Base-by-base conservation (phyloP, 2,888 invertebrate species). In the Phania funesta region DNA sequence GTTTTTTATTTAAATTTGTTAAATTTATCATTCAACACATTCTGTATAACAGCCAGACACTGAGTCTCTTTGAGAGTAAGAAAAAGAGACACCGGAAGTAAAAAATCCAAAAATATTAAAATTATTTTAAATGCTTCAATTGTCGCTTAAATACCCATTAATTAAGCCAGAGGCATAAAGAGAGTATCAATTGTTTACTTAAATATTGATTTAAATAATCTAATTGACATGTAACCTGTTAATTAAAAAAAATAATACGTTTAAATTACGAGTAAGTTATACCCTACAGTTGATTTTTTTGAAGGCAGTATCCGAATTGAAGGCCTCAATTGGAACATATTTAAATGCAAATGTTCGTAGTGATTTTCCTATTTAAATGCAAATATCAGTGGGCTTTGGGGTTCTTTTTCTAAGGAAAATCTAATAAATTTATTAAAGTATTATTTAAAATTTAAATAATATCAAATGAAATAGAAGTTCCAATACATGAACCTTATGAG, bases 61-160 rank as follows among this genome's bases (percentile, higher is more conserved):
- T 29, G 29, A 35, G 60, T 29, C 32, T 56, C 58, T 58, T 9
- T 62, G 70, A 58, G 71, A 41, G 64, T 16, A 38, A 29, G 60
- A 52, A 48, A 18, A 32, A 46, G 68, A 68, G 67, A 68, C 54
- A 77, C 81, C 77, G 81, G 81, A 82, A 74, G 77, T 58, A 74
- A 73, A 82, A 64, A 48, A 9, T 24, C 48, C 62, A 73, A 77
- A 73, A 58, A 74, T 38, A 60, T 76, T 52, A 0, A 65, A 67
- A 48, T 38, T 41, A 18, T 76, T 60, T 67, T 48, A 60, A 58
- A 60, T 68, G 76, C 60, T 41, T 60, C 24, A 24, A 22, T 41
- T 67, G 54, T 41, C 9, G 13, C 8, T n/a, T 26, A 41, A 44
- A 18, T 48, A 20, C 62, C 20, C 41, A 18, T n/a, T 6, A 18